Conservation (phyloP, 1,140 invertebrate species). For the Pinna nobilis region DNA sequence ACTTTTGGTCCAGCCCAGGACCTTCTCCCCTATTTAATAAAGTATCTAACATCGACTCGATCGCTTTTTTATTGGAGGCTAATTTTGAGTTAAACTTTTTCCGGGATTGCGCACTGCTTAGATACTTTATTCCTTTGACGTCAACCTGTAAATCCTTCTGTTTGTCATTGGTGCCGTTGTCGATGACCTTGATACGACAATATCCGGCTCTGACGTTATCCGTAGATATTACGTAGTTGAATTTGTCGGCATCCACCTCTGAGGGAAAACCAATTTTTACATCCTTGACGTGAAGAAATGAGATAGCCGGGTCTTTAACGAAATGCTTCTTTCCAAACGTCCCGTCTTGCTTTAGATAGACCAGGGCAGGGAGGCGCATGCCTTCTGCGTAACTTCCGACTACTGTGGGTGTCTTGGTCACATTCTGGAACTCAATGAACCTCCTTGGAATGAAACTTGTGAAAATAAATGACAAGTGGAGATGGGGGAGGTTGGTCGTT, state of each 20-base stretch:
- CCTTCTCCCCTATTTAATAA: constrained; percentile 26
- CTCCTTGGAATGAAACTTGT: constrained; percentile 33
- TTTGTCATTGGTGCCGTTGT: constrained; percentile 31
- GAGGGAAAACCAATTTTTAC: constrained; percentile 19
- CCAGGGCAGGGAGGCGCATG: constrained; percentile 29
- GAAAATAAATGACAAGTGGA: constrained; percentile 31
- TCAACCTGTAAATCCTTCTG: constrained; percentile 25
- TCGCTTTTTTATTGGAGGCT: constrained; percentile 28
- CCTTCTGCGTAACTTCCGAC: constrained; percentile 36
- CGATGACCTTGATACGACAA: constrained; percentile 32
- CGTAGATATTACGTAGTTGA: constrained; percentile 36
- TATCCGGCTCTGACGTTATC: constrained; percentile 32
- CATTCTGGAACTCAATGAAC: constrained; percentile 24
- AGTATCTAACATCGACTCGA: constrained; percentile 35
- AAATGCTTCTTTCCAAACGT: constrained; percentile 39
- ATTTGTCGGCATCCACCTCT: constrained; percentile 21
- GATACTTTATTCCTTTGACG: constrained; percentile 29
- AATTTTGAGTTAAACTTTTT: constrained; percentile 27
- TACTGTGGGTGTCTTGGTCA: constrained; percentile 31
- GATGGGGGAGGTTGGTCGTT: constrained; percentile 24
- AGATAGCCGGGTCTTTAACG: constrained; percentile 23
- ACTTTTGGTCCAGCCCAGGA: constrained; percentile 37
- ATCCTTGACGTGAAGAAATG: constrained; percentile 38
- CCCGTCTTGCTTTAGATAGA: constrained; percentile 25
- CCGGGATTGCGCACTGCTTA: constrained; percentile 26